Evolutionary conservation across 1,140 invertebrate genomes (phyloP).

Genomic region (Leptinotarsa texana): DNA sequence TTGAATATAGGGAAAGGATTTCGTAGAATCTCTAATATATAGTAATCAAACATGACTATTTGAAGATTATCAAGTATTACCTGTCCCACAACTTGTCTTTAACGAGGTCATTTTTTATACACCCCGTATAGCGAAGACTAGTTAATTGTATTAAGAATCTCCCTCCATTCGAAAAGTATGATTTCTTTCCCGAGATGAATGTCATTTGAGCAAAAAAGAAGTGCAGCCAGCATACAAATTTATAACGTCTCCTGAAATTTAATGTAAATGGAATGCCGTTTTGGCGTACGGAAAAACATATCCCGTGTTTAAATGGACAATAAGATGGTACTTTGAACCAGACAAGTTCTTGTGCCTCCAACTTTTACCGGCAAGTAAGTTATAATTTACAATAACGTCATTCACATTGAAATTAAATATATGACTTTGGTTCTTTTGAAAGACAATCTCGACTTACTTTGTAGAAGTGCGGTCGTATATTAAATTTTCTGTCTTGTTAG

Average conservation of each 20-base stretch:
- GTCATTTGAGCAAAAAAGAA: conserved; percentile 30
- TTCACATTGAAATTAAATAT: conserved; percentile 48
- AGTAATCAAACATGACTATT: no score
- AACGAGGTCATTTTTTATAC: no score
- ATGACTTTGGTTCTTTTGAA: conserved; percentile 39
- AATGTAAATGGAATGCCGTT: conserved; percentile 50
- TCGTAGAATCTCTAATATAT: no score
- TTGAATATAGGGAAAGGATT: no score
- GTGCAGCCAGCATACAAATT: conserved; percentile 41
- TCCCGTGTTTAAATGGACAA: conserved; percentile 51
- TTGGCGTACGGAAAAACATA: conserved; percentile 48
- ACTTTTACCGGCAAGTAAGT: conserved; percentile 44
- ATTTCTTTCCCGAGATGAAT: conserved; percentile 9
- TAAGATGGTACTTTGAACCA: conserved; percentile 51
- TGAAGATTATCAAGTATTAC: no score
- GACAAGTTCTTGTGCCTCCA: conserved; percentile 47
- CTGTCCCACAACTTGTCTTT: no score
- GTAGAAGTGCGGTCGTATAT: conserved; percentile 6
- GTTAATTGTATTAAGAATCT: background rate
- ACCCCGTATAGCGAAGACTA: no score
- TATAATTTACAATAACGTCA: conserved; percentile 50
- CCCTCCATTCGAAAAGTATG: background rate
- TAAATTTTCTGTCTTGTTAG: conserved; percentile 20
- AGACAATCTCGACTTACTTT: conserved; percentile 20
- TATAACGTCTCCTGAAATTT: conserved; percentile 49